These are phyloP conservation scores for Tipula unca DNA, from an alignment of 2,888 invertebrate genomes.

Conservation along the genomic window DNA sequence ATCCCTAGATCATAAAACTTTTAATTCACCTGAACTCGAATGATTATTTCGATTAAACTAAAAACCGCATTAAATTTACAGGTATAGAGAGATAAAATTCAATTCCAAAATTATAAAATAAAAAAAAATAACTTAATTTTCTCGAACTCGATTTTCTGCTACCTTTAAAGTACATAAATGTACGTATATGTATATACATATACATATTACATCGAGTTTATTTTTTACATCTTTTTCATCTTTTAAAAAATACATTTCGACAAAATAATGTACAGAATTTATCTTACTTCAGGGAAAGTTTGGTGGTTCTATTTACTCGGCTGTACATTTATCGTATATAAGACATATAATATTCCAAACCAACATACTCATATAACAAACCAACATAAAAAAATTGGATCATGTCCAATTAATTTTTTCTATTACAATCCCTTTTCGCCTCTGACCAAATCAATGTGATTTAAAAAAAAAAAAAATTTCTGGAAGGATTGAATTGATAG, in stretches of 20 bases:
- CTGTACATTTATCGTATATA: background rate
- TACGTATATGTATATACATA: too few relatives aligned
- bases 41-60: slow-evolving; percentile 8
- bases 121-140: background rate
- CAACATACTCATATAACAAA: background rate
- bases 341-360: background rate
- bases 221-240: background rate
- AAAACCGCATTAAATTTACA: background rate
- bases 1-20: background rate
- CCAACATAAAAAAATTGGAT: background rate
- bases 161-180: background rate
- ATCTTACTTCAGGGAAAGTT: background rate
- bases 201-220: background rate
- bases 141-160: background rate
- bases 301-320: background rate
- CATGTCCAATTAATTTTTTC: background rate
- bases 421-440: background rate
- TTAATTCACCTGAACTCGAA: background rate
- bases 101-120: background rate
- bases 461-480: too few relatives aligned
- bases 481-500: background rate
- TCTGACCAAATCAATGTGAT: background rate
- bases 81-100: background rate
- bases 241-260: background rate
- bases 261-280: background rate